Evolutionary conservation across 2,797 vertebrate genomes (phyloP), one percentile per base, ranked within the genome.

Genomic region (Furcifer pardalis): DNA sequence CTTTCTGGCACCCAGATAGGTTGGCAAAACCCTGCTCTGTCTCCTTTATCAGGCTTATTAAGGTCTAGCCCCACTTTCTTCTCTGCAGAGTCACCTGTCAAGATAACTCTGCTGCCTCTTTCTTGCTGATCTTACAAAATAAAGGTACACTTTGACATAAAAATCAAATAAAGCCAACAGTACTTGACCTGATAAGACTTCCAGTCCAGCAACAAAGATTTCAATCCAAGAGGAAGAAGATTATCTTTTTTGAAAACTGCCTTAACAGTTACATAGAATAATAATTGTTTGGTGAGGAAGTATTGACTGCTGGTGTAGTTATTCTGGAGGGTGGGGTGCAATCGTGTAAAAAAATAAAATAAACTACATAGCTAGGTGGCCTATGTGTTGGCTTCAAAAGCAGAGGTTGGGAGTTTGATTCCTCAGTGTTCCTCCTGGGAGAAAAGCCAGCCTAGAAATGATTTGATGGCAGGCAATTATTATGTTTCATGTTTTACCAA

Each of bases 1-100:
- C 76, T 44, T 32, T 89, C 25, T 68, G 80, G 63, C 87, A 80
- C 66, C 74, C 82, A 66, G 9, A 0, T 0, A 25, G 65, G 79
- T 86, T 49, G 73, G 42, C 42, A 75, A 68, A 77, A 83, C 79
- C 77, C 1, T 80, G 66, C 66, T 87, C 35, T 85, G 5, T 87
- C 91, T 86, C 78, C 69, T 88, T 92, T 92, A 91, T 90, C 91
- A 83, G 82, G 73, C 81, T 37, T 75, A 30, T 82, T 81, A 65
- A 32, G 56, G 87, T 42, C 83, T 83, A 79, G 21, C 79, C 32
- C 56, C 80, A 84, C 5, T 75, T 62, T 19, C 65, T 60, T 60
- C 52, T 40, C 9, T 42, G 62, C 77, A 81, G 78, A 76, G 9
- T 13, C 87, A 66, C 84, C 87, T 72, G 77, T 87, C 6, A 3